Conservation (phyloP, 2,797 vertebrate species). For the Lemur catta region DNA sequence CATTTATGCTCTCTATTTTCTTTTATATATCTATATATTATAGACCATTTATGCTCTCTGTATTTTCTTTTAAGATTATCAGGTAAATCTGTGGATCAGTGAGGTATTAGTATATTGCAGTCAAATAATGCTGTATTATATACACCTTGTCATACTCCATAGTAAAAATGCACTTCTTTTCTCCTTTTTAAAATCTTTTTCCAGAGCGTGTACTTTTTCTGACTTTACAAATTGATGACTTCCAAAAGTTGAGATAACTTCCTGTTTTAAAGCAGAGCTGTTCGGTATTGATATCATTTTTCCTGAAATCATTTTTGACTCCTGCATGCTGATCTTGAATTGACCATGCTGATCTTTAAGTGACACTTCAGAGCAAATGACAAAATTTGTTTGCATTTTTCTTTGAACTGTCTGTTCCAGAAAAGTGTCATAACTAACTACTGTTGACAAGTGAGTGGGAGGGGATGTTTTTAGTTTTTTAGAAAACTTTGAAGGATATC, state of each 20-base stretch:
- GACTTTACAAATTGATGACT: conserved; percentile 30
- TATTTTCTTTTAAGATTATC: conserved; percentile 23
- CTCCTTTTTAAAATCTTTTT: background rate
- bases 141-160: background rate
- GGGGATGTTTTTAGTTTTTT: background rate
- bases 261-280: conserved; percentile 46
- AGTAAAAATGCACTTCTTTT: conserved; percentile 20
- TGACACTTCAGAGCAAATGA: conserved; percentile 48
- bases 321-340: conserved; percentile 23
- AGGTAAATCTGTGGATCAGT: background rate
- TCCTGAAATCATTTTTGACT: conserved; percentile 4
- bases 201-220: background rate
- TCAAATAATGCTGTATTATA: conserved; percentile 1
- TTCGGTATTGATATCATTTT: conserved; percentile 22
- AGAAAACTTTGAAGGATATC: conserved; percentile 51
- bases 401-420: conserved; percentile 55
- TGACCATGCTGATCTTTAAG: background rate
- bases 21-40: background rate
- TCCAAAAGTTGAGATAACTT: conserved; percentile 43
- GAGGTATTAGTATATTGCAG: background rate
- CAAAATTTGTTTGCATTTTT: conserved; percentile 43
- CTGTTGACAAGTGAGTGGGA: conserved; percentile 50
- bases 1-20: background rate
- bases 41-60: background rate
- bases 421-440: conserved; percentile 43